Percentiles rank a stretch among this genome's conserved stretches.
Conservation (phyloP, 1,140 invertebrate genomes). For the Drosophila seguyi region DNA sequence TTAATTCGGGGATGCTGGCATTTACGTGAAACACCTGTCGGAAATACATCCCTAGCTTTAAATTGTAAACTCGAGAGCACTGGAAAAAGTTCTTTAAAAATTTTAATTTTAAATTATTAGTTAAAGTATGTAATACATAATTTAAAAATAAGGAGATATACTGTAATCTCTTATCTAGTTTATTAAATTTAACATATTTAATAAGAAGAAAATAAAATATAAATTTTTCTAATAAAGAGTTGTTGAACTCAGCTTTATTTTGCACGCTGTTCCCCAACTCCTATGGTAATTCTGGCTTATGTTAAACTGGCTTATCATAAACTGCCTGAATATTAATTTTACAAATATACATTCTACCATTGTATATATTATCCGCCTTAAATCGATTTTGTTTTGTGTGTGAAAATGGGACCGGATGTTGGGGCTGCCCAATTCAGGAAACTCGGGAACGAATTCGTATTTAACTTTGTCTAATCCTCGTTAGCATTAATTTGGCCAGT, state of each 20-base stretch:
- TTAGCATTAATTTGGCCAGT: constrained; percentile 42
- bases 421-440: constrained; percentile 12
- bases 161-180: no score
- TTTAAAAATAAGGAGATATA: not conserved
- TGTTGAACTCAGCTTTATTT: not conserved
- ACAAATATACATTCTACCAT: not conserved
- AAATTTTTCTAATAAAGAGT: not conserved
- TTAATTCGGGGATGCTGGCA: constrained; percentile 4
- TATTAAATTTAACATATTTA: no score
- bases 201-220: no score
- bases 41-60: constrained; percentile 5
- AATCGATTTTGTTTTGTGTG: constrained; percentile 12
- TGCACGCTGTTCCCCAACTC: not conserved
- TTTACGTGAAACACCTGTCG: constrained; percentile 5
- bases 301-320: not conserved
- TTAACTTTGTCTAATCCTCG: constrained; percentile 44
- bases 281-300: not conserved
- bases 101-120: no score
- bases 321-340: not conserved
- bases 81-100: not conserved
- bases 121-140: no score
- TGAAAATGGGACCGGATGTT: constrained; percentile 12
- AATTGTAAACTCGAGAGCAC: not conserved
- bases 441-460: constrained; percentile 27
- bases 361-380: not conserved